Evolutionary conservation across 2,888 invertebrate genomes (phyloP), one percentile per base, ranked within the genome.

Genomic region (Cheilosia vernalis): DNA sequence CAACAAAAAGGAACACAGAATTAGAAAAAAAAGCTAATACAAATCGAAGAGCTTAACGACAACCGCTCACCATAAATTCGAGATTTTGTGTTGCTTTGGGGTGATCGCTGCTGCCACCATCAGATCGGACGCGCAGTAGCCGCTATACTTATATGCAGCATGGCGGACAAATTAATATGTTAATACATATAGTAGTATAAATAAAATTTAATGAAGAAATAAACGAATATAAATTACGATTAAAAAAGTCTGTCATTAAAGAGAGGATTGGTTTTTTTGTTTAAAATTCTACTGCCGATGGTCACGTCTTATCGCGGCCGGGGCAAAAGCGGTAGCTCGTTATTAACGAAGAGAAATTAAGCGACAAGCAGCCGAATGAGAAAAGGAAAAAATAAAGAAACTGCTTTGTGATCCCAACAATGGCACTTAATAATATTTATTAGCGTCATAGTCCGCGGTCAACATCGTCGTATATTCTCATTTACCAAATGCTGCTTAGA

Each of bases 171-270:
- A 84, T 84, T 84, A 84, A 84, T 84, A 84, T 84, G 80, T 70
- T 84, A 84, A 84, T 84, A 70, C 60, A 70, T 42, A 69, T 61
- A 69, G 27, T 70, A 74, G 27, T 70, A 74, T 80, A 84, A 83
- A 84, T 64, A 80, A 80, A 80, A 76, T 70, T 84, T 80, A 84
- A 84, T 84, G 81, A 85, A 85, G 80, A 85, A 85, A 81, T 85
- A 72, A 81, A 63, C 66, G 85, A 72, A 81, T 77, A 81, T 85
- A 85, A 85, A 85, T 85, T 85, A 85, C 80, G 81, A 81, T 85
- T 85, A 85, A 72, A 70, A 37, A 81, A 85, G 61, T 81, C 60
- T 53, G 70, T 85, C 81, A 72, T 76, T 85, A 85, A 70, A 24
- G 15, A 51, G n/a, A 40, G 51, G 44, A 33, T 63, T 69, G 81